Conservation (phyloP, 2,888 invertebrate genomes). For the Celastrina argiolus region DNA sequence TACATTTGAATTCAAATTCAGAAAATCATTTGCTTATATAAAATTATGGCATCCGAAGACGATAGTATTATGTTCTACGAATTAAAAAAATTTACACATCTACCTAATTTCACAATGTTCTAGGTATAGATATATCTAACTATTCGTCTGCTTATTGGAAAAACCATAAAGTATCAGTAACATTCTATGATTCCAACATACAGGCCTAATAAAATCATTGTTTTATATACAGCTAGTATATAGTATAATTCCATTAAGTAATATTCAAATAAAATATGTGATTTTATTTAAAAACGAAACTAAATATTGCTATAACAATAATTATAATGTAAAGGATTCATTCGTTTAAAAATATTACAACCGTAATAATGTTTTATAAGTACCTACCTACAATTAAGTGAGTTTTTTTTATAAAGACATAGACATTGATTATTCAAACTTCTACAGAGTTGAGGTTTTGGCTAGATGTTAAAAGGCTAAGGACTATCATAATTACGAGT, state of each 20-base stretch:
- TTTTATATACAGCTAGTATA: slow-evolving; percentile 1
- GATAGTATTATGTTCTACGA: background rate
- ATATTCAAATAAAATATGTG: slow-evolving; percentile 15
- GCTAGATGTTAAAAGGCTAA: slow-evolving; percentile 4
- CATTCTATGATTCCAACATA: background rate
- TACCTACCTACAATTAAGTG: background rate
- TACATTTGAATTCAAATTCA: slow-evolving; percentile 9
- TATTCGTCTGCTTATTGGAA: background rate
- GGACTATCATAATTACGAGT: background rate
- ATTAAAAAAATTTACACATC: background rate
- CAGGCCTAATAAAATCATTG: background rate
- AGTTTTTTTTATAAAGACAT: slow-evolving; percentile 8
- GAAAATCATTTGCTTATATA: slow-evolving; percentile 10
- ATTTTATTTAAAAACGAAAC: slow-evolving; percentile 12
- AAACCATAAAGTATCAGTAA: background rate
- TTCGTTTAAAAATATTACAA: slow-evolving; percentile 21
- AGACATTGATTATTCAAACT: background rate
- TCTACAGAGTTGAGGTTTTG: background rate
- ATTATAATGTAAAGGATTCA: background rate
- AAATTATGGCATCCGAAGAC: slow-evolving; percentile 23
- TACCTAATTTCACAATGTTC: slow-evolving; percentile 3
- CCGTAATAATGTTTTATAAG: slow-evolving; percentile 2
- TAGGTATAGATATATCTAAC: background rate
- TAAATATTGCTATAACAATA: slow-evolving; percentile 13
- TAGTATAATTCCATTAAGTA: background rate